Percentiles rank a stretch among this genome's conserved stretches.
These are phyloP conservation scores for Limnephilus lunatus DNA, from an alignment of 2,888 invertebrate species.

Conservation along the genomic window DNA sequence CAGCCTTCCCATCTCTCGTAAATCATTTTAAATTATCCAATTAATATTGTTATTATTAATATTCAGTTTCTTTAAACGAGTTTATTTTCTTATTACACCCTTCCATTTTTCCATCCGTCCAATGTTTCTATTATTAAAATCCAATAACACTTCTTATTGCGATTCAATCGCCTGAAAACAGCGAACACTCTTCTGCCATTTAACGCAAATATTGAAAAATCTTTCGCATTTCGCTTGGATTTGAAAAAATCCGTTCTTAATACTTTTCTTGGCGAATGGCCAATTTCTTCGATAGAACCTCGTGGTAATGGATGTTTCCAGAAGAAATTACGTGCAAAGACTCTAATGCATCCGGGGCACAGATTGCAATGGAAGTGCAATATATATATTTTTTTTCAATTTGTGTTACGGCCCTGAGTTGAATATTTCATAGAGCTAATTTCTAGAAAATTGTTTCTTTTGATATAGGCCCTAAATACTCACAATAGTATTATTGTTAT, in stretches of 20 bases:
- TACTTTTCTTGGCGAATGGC: slow-evolving; percentile 32
- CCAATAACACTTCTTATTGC: background rate
- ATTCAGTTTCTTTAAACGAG: no score
- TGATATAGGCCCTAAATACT: no score
- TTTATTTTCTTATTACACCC: no score
- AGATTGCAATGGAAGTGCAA: background rate
- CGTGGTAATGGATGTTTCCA: slow-evolving; percentile 39
- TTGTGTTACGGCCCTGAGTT: background rate
- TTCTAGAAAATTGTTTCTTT: no score
- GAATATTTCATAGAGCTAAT: background rate
- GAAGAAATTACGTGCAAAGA: slow-evolving; percentile 39
- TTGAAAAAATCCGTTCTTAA: slow-evolving; percentile 4
- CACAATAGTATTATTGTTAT: no score
- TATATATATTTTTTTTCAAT: background rate
- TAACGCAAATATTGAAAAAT: background rate
- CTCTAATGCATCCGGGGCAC: slow-evolving; percentile 6
- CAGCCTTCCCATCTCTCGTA: no score
- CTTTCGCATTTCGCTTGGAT: background rate
- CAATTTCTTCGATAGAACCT: background rate
- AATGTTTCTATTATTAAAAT: no score
- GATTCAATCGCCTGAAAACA: background rate
- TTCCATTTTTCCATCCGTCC: no score
- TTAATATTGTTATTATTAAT: no score
- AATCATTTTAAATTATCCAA: no score
- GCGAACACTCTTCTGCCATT: background rate